Evolutionary conservation across 2,797 vertebrate genomes (phyloP).

Genomic region (Valencia hispanica): DNA sequence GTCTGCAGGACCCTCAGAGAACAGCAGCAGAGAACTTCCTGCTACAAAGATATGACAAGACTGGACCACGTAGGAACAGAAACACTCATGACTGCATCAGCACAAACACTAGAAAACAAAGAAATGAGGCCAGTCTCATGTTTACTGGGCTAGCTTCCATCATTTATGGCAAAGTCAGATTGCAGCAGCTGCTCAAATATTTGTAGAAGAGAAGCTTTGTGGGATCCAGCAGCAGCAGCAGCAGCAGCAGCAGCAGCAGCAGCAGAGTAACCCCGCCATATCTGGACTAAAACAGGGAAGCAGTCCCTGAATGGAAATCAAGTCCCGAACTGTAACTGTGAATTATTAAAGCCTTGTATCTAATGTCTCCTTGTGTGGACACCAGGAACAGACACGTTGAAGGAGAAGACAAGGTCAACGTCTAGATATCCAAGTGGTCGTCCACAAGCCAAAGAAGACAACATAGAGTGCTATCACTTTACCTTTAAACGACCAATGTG

Average conservation of each 20-base stretch:
- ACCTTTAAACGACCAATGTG: conserved; percentile 72
- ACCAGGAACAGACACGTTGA: conserved; percentile 46
- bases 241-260: too few relatives aligned
- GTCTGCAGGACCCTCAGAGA: conserved; percentile 31
- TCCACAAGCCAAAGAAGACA: conserved; percentile 52
- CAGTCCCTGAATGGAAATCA: conserved; percentile 43
- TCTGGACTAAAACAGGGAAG: conserved; percentile 23
- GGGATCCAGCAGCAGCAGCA: too few relatives aligned
- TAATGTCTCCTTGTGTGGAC: conserved; percentile 54
- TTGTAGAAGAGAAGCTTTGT: neutral
- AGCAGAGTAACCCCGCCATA: neutral
- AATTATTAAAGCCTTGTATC: conserved; percentile 72
- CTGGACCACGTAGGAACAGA: neutral
- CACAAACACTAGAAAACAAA: neutral
- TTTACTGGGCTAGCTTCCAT: neutral
- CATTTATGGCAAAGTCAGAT: neutral
- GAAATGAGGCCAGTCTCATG: neutral
- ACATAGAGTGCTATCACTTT: conserved; percentile 73
- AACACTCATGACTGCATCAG: neutral
- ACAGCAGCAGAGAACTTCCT: conserved; percentile 26
- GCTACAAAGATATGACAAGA: neutral
- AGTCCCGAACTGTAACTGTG: conserved; percentile 40
- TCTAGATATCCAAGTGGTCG: conserved; percentile 72
- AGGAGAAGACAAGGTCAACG: conserved; percentile 59
- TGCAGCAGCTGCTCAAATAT: neutral